These are phyloP conservation scores for Cylloceria caligata DNA, from an alignment of 2,888 invertebrate genomes.

Conservation along the genomic window DNA sequence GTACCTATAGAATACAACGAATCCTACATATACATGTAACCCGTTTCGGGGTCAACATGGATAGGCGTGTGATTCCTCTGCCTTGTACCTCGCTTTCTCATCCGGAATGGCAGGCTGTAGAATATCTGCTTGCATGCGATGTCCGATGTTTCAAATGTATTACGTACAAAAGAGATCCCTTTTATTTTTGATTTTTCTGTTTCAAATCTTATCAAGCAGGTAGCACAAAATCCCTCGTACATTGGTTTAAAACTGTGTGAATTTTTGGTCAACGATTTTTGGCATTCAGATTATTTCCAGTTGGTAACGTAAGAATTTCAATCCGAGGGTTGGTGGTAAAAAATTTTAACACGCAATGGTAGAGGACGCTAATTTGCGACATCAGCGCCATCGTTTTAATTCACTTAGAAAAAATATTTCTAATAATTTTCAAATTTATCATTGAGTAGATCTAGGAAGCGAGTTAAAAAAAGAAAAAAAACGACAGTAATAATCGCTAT, in stretches of 20 bases:
- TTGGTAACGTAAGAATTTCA: too few species aligned
- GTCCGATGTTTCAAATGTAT: slow-evolving; percentile 16
- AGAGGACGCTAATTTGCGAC: not conserved
- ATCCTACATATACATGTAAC: not conserved
- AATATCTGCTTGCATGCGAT: slow-evolving; percentile 23
- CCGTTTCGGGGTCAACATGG: slow-evolving; percentile 3
- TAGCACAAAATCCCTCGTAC: not conserved
- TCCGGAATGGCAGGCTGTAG: slow-evolving; percentile 23
- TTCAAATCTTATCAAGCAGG: not conserved
- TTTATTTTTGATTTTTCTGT: not conserved
- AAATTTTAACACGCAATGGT: too few species aligned
- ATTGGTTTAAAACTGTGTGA: not conserved
- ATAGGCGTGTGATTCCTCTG: slow-evolving; percentile 26
- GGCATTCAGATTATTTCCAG: too few species aligned
- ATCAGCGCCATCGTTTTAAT: too few species aligned
- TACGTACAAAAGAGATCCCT: not conserved
- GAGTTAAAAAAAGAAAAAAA: too few species aligned
- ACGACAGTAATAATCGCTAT: too few species aligned
- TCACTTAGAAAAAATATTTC: too few species aligned
- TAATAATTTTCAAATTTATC: too few species aligned
- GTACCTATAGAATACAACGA: not conserved
- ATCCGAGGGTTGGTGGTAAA: too few species aligned
- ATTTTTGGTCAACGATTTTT: not conserved
- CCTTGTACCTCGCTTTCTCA: slow-evolving; percentile 27
- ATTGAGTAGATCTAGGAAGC: too few species aligned